These are phyloP conservation scores for Passer montanus DNA, from an alignment of 2,113 vertebrate genomes.

Conservation along the genomic window DNA sequence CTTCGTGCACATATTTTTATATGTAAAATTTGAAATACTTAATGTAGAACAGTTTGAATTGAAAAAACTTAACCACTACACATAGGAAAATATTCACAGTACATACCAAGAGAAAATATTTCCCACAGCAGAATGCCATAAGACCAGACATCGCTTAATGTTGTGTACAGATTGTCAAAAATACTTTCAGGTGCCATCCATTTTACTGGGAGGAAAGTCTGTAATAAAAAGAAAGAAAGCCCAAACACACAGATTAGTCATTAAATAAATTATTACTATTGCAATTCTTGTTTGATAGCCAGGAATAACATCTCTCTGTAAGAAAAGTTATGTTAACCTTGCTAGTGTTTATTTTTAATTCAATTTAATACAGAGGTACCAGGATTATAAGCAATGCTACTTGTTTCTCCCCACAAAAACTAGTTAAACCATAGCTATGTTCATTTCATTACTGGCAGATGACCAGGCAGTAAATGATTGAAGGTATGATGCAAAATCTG, in stretches of 20 bases:
- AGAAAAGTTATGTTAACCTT: neutral
- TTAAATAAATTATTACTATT: neutral
- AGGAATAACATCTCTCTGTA: neutral
- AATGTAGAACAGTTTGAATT: neutral
- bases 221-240: neutral
- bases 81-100: neutral
- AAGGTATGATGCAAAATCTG: neutral
- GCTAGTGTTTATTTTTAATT: neutral
- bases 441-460: neutral
- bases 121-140: constrained; percentile 98
- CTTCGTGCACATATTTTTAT: neutral
- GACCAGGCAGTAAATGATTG: neutral
- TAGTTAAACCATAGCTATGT: neutral
- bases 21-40: neutral
- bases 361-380: neutral
- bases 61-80: neutral
- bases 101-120: constrained; percentile 96
- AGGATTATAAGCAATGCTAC: neutral
- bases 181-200: constrained; percentile 99
- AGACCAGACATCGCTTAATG: constrained; percentile 97
- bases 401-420: neutral
- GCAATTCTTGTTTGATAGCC: neutral
- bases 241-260: neutral
- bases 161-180: constrained; percentile 98
- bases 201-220: constrained; percentile 98